Evolutionary conservation across 2,797 vertebrate genomes (phyloP).

Genomic region (Danio aesculapii): DNA sequence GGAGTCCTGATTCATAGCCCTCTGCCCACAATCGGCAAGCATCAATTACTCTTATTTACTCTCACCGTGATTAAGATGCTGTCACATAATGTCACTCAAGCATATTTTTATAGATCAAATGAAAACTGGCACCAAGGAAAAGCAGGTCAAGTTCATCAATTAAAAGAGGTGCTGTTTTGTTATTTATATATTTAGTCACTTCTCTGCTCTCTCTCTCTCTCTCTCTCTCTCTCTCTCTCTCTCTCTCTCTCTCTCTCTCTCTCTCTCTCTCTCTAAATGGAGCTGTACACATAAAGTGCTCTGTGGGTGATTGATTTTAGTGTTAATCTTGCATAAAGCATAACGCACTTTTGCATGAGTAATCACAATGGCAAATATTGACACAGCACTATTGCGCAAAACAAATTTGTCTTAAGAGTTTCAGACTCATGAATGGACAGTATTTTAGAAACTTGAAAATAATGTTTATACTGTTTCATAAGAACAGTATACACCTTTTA

Average conservation of each 20-base stretch:
- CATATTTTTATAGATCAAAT: constrained; percentile 86
- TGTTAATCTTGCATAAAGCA: constrained; percentile 84
- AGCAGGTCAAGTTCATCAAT: constrained; percentile 85
- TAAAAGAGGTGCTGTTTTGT: constrained; percentile 72
- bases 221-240: constrained; percentile 24
- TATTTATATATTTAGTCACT: constrained; percentile 57
- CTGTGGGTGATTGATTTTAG: constrained; percentile 85
- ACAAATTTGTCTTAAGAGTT: constrained; percentile 13
- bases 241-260: constrained; percentile 5
- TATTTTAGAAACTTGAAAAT: neutral
- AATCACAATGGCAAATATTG: constrained; percentile 79
- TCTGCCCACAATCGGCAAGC: constrained; percentile 80
- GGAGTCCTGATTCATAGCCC: constrained; percentile 79
- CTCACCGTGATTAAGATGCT: constrained; percentile 85
- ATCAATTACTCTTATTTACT: constrained; percentile 88
- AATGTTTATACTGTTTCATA: neutral
- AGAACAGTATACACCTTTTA: neutral
- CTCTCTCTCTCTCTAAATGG: constrained; percentile 65
- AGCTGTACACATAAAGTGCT: constrained; percentile 64
- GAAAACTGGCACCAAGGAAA: constrained; percentile 85
- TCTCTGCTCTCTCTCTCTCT: constrained; percentile 21
- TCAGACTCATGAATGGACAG: neutral
- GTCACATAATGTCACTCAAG: constrained; percentile 85
- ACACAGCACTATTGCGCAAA: constrained; percentile 74
- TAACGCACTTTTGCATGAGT: constrained; percentile 72